These are phyloP conservation scores for Syrmaticus mikado DNA, from an alignment of 2,113 vertebrate genomes.

Conservation along the genomic window DNA sequence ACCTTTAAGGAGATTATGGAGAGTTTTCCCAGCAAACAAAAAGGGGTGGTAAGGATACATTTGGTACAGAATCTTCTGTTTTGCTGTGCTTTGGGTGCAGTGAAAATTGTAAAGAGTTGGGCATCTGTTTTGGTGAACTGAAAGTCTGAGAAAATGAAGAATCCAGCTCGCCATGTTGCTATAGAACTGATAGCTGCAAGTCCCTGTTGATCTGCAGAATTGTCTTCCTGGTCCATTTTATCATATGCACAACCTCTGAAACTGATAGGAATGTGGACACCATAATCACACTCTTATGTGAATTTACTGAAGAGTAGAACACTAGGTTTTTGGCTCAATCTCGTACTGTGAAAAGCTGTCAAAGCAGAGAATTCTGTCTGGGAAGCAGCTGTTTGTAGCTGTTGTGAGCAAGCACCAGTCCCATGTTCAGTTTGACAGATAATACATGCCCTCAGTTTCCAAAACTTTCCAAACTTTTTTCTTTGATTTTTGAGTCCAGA, in stretches of 20 bases:
- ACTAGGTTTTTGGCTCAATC: slow-evolving; percentile 16
- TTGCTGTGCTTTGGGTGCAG: not conserved
- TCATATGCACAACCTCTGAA: not conserved
- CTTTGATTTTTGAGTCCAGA: not conserved
- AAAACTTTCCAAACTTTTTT: not conserved
- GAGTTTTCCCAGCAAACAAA: not conserved
- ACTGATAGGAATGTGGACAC: not conserved
- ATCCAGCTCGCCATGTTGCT: not conserved
- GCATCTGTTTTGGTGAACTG: not conserved
- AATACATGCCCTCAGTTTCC: not conserved
- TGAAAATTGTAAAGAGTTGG: not conserved
- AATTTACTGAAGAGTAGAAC: slow-evolving; percentile 12
- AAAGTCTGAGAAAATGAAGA: not conserved
- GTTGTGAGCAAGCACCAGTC: not conserved
- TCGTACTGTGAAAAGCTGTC: not conserved
- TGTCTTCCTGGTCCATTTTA: not conserved
- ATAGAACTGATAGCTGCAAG: not conserved
- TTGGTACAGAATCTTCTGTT: not conserved
- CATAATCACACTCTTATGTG: not conserved
- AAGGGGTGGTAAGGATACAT: not conserved
- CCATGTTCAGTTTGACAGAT: not conserved
- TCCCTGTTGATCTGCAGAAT: not conserved
- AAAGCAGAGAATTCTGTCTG: not conserved
- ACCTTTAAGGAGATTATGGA: not conserved
- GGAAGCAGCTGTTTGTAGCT: slow-evolving; percentile 40